Base-by-base conservation (phyloP, 2,888 invertebrate species). In the Drosophila paranaensis region DNA sequence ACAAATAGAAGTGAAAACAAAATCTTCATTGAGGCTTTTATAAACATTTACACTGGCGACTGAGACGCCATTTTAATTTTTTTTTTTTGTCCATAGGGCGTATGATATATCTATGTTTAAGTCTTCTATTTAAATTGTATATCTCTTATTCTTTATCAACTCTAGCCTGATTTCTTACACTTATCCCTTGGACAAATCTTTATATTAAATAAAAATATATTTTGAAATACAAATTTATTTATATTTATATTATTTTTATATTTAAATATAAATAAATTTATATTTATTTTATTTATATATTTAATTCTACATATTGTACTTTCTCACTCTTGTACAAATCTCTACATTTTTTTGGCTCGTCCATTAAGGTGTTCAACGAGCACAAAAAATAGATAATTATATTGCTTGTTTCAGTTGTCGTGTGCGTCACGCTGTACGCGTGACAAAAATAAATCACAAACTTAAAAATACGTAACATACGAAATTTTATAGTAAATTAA, bases 371-470 rank as follows among this genome's bases (percentile, higher is more conserved):
- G 57, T 42, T 69, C 65, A 73, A 60, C 55, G 57, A 66, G 65
- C 54, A 35, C 55, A 62, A 58, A 13, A 30, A 55, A 56, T 48
- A 62, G 1, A 50, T 70, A 60, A 65, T 70, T 39, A 5, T 40
- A 16, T 30, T 40, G 35, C 2, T 51, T 46, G 33, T 64, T 75
- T 60, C 60, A 71, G 56, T 42, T 56, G 56, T 68, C 54, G 25
- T 67, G 61, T 73, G 71, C 76, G 81, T 73, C 84, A 76, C 79
- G 63, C 65, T 79, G 53, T 60, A 75, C 77, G 76, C 78, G 72
- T 82, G 85, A 81, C 79, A 72, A 88, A 85, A 85, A 85, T 85
- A 85, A 88, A 85, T 85, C 85, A 85, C 72, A 82, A 77, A 84
- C 71, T 79, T 66, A 79, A 79, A 82, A 80, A 77, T 74, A 85